phyloP scores from a whole-genome alignment of 1,140 invertebrate genomes.

The Drosophila sucinea region DNA sequence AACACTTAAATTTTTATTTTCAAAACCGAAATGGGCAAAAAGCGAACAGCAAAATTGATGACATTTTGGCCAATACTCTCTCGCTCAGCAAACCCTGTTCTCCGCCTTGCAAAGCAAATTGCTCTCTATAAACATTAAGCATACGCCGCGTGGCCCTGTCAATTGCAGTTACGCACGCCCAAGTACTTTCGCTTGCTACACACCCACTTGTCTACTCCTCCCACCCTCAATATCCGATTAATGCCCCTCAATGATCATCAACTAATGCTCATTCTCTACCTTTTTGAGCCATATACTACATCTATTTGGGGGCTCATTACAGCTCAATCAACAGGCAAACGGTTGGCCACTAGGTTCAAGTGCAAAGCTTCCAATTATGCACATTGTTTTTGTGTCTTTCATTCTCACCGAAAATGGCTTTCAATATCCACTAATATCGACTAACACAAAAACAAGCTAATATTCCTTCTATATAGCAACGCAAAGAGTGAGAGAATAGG shows the following conservation, averaged over 20 bases:
- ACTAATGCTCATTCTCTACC: slow-evolving; percentile 10
- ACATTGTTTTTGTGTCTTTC: slow-evolving; percentile 7
- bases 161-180: slow-evolving; percentile 29
- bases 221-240: slow-evolving; percentile 29
- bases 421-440: background rate
- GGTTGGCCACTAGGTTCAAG: background rate
- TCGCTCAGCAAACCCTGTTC: too few relatives aligned
- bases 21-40: background rate
- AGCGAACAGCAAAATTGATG: background rate
- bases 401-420: background rate
- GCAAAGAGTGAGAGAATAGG: too few relatives aligned
- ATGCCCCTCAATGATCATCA: slow-evolving; percentile 37
- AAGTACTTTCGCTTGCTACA: background rate
- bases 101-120: slow-evolving; percentile 23
- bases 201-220: background rate
- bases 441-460: slow-evolving; percentile 9
- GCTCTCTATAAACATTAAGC: slow-evolving; percentile 42
- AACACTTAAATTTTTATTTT: slow-evolving; percentile 13
- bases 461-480: background rate
- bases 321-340: slow-evolving; percentile 15
- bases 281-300: background rate
- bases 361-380: slow-evolving; percentile 20
- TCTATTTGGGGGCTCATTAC: slow-evolving; percentile 7
- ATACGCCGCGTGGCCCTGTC: slow-evolving; percentile 40
- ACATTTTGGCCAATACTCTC: background rate